phyloP scores from a whole-genome alignment of 2,888 invertebrate genomes.

The Andricus quercusramuli region DNA sequence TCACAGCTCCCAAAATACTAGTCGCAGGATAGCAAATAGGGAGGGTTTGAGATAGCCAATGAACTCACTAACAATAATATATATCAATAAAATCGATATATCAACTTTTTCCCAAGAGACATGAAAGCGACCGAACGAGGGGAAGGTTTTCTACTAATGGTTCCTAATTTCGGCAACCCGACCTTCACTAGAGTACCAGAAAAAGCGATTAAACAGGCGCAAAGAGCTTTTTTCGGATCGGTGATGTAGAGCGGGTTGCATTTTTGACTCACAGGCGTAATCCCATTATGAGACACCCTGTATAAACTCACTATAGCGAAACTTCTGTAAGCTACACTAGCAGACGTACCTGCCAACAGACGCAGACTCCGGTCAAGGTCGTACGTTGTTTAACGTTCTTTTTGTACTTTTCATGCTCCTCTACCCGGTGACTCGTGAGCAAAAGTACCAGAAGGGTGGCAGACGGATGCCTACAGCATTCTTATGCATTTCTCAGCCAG shows the following conservation, averaged over 20 bases:
- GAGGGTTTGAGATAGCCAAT: not conserved
- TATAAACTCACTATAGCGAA: constrained; percentile 42
- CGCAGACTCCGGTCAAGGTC: constrained; percentile 77
- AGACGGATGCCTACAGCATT: constrained; percentile 41
- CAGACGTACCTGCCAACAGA: constrained; percentile 66
- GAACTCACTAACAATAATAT: not conserved
- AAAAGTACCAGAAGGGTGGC: constrained; percentile 39
- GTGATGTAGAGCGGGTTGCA: not conserved
- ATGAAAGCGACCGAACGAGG: not conserved
- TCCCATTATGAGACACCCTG: constrained; percentile 10
- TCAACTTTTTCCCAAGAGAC: not conserved
- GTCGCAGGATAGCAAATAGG: not conserved
- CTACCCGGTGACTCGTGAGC: constrained; percentile 42
- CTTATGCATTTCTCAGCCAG: constrained; percentile 39
- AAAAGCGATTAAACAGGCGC: not conserved
- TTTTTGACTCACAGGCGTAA: not conserved
- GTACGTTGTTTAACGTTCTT: constrained; percentile 71
- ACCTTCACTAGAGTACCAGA: not conserved
- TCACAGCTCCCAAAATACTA: not conserved
- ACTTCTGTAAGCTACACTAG: constrained; percentile 54
- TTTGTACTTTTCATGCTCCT: constrained; percentile 66
- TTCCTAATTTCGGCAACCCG: not conserved
- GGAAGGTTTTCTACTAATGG: not conserved
- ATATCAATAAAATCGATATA: not conserved
- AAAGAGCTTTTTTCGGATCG: not conserved